Percentiles rank a stretch among this genome's conserved stretches.
Conservation (phyloP, 1,140 invertebrate species). For the Euwallacea similis region DNA sequence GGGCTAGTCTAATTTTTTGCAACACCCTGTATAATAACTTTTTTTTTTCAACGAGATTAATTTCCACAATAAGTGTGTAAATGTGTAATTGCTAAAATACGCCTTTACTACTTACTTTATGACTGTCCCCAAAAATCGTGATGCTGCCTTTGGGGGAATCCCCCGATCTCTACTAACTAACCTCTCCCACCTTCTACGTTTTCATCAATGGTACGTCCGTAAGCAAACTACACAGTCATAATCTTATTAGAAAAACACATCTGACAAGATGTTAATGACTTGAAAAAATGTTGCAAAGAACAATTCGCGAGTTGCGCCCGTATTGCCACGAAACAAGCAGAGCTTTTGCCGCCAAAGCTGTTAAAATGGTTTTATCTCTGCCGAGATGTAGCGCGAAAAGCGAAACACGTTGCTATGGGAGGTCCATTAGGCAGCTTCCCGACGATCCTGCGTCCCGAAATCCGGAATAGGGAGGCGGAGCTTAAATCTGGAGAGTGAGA, state of each 20-base stretch:
- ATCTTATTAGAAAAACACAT: too few species aligned
- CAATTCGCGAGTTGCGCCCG: conserved; percentile 20
- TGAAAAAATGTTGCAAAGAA: conserved; percentile 26
- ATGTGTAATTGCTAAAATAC: too few species aligned
- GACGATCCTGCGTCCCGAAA: conserved; percentile 39
- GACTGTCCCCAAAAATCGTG: conserved; percentile 54
- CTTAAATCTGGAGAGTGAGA: conserved; percentile 15
- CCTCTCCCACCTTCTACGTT: neutral
- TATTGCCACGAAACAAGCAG: conserved; percentile 3
- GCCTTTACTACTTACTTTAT: conserved; percentile 46
- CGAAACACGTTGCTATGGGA: conserved; percentile 51
- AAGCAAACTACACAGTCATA: too few species aligned
- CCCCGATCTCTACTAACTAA: conserved; percentile 25
- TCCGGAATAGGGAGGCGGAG: conserved; percentile 42
- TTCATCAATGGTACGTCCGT: neutral
- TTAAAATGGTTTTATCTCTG: conserved; percentile 33
- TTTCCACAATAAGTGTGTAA: too few species aligned
- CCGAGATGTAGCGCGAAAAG: conserved; percentile 37
- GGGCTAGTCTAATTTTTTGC: too few species aligned
- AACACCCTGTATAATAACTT: too few species aligned
- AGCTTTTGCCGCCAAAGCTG: conserved; percentile 33
- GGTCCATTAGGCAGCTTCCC: conserved; percentile 41
- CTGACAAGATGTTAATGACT: too few species aligned
- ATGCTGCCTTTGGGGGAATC: conserved; percentile 46
- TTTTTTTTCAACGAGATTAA: too few species aligned